Evolutionary conservation across 1,140 invertebrate genomes (phyloP).

Genomic region (Wasmannia auropunctata): DNA sequence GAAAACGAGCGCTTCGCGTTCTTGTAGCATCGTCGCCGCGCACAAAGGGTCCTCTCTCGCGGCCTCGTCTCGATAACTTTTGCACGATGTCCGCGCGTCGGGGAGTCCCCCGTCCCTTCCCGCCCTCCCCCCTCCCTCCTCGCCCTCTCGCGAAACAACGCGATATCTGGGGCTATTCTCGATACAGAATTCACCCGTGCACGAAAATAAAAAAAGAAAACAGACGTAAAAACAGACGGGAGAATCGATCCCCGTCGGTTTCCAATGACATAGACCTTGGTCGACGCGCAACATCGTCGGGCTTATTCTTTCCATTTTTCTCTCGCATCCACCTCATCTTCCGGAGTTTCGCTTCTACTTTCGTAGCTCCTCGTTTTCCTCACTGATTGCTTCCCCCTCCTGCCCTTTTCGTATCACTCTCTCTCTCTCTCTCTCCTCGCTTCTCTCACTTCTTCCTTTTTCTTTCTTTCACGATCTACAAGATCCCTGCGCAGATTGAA

Average conservation of each 20-base stretch:
- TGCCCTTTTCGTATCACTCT: neutral
- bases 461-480: neutral
- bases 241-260: slow-evolving; percentile 67
- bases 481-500: neutral
- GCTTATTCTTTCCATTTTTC: slow-evolving; percentile 9
- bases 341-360: neutral
- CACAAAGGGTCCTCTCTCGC: neutral
- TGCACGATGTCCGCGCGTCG: slow-evolving; percentile 7
- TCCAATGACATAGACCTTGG: slow-evolving; percentile 77
- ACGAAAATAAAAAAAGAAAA: neutral
- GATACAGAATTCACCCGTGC: slow-evolving; percentile 14
- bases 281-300: slow-evolving; percentile 75
- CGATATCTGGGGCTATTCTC: slow-evolving; percentile 52
- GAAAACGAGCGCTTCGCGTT: slow-evolving; percentile 1
- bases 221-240: slow-evolving; percentile 54
- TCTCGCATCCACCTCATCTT: neutral
- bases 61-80: slow-evolving; percentile 13
- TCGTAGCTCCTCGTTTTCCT: neutral
- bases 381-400: neutral
- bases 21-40: neutral
- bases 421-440: neutral
- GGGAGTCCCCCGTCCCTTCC: neutral
- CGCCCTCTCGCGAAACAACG: slow-evolving; percentile 25
- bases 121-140: no score
- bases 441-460: neutral